Base-by-base conservation (phyloP, 1,140 invertebrate species). In the Drosophila pandora region DNA sequence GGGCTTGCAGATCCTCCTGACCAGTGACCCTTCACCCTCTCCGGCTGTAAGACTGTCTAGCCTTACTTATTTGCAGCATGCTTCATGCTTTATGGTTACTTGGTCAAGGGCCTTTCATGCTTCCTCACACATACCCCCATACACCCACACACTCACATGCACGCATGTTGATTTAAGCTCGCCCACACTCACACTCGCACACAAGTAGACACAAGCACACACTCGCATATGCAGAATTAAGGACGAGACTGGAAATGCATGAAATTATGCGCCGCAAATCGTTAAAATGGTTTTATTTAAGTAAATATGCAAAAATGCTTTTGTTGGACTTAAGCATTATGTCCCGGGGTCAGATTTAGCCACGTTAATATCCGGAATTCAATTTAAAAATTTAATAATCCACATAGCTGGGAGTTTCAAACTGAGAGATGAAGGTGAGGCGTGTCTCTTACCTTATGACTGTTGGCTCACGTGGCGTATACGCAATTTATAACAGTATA, bases 61-160 rank as follows among this genome's bases (percentile, higher is more conserved):
- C 83, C 83, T 87, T 83, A 76, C 79, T 87, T 87, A 88, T 87
- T 87, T 87, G 83, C 83, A 82, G 80, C 79, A 83, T 88, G 83
- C 83, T 87, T 87, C 79, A 88, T 87, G 83, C 82, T 87, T 88
- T 88, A 88, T 88, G 83, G 83, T 88, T 89, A 88, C 83, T 88
- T 88, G 83, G 83, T 83, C 83, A 88, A 88, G 83, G 83, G 83
- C 83, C 76, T 88, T 85, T 84, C 67, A 76, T 70, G 68, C 73
- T 67, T 22, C 61, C 58, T 30, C 65, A 55, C 58, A 63, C 53
- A 58, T 41, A 30, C 70, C 54, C 50, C 43, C 63, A 53, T 57
- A 55, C 50, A 59, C 49, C 32, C 47, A 48, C 54, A 58, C 63
- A 48, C 50, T 56, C 22, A 52, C 49, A 55, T 32, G 54, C 21